A percentile compares a stretch with the other conserved stretches of the same genome.
Conservation (phyloP, 2,888 invertebrate genomes). For the Melieria picta region DNA sequence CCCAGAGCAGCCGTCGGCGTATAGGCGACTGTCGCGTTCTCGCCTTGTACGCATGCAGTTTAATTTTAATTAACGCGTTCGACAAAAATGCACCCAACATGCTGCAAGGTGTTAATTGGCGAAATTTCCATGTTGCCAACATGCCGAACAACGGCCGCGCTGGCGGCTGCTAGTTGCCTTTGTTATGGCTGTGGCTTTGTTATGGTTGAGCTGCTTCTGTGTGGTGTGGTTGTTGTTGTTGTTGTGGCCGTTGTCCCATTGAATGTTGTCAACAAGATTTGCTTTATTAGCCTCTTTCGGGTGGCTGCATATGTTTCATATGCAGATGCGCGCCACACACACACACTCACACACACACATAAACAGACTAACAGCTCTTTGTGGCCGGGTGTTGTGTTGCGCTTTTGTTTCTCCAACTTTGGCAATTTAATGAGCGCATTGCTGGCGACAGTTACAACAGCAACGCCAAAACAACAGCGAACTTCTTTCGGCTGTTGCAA, state of each 20-base stretch:
- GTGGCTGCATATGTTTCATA: constrained; percentile 56
- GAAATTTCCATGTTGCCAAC: constrained; percentile 56
- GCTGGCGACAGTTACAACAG: too few relatives aligned
- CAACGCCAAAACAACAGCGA: background rate
- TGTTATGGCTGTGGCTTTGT: background rate
- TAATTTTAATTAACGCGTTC: constrained; percentile 48
- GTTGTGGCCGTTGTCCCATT: constrained; percentile 43
- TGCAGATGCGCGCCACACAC: constrained; percentile 20
- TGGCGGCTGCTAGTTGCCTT: constrained; percentile 17
- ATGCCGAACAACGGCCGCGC: constrained; percentile 32
- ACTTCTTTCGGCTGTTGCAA: constrained; percentile 28
- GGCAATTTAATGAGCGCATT: constrained; percentile 23
- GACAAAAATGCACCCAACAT: constrained; percentile 52
- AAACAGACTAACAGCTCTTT: too few relatives aligned
- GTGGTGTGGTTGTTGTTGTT: constrained; percentile 26
- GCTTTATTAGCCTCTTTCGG: constrained; percentile 65
- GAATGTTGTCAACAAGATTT: constrained; percentile 64
- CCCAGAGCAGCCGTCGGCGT: constrained; percentile 17
- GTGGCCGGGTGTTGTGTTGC: constrained; percentile 4
- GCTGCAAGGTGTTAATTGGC: constrained; percentile 64
- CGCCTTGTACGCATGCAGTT: constrained; percentile 45
- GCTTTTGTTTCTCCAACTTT: background rate
- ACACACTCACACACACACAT: background rate
- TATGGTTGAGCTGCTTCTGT: background rate
- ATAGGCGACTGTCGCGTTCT: constrained; percentile 16